A percentile compares a stretch with the other conserved stretches of the same genome.
These are phyloP conservation scores for Pardalotus punctatus DNA, from an alignment of 2,113 vertebrate genomes.

Conservation along the genomic window DNA sequence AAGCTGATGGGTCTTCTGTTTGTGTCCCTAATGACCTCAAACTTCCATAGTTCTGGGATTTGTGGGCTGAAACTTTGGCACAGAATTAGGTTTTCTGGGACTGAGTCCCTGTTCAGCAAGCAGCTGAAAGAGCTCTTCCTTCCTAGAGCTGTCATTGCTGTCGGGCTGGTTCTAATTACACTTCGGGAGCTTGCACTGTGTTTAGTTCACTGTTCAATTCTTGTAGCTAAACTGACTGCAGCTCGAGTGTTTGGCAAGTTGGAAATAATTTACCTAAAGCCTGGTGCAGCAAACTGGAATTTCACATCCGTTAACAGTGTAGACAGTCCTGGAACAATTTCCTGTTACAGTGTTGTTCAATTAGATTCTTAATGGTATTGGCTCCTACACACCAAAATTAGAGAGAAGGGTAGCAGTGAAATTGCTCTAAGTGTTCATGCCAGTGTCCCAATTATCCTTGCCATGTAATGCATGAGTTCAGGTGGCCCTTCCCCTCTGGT, in stretches of 20 bases:
- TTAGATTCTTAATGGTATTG: neutral
- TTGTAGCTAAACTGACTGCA: neutral
- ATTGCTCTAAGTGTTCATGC: neutral
- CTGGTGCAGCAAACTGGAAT: neutral
- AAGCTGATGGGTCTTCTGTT: neutral
- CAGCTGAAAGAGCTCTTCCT: neutral
- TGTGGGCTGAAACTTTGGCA: neutral
- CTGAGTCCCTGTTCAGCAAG: neutral
- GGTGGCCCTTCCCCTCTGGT: neutral
- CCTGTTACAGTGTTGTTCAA: neutral
- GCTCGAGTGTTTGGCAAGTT: neutral
- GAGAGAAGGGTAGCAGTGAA: neutral
- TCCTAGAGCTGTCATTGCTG: neutral
- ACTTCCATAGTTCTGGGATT: neutral
- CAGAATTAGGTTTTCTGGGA: neutral
- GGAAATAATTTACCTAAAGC: neutral
- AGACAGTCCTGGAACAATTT: neutral
- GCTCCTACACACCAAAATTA: neutral
- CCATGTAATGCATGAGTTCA: neutral
- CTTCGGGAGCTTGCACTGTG: neutral
- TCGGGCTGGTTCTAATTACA: neutral
- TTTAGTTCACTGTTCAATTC: neutral
- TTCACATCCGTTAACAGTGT: neutral
- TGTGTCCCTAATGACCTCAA: neutral
- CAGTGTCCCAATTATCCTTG: fast-evolving